Evolutionary conservation across 35 echinoderm and acorn worm species (phyloP), one percentile per base, ranked within the genome.

Genomic region (Patiria miniata): DNA sequence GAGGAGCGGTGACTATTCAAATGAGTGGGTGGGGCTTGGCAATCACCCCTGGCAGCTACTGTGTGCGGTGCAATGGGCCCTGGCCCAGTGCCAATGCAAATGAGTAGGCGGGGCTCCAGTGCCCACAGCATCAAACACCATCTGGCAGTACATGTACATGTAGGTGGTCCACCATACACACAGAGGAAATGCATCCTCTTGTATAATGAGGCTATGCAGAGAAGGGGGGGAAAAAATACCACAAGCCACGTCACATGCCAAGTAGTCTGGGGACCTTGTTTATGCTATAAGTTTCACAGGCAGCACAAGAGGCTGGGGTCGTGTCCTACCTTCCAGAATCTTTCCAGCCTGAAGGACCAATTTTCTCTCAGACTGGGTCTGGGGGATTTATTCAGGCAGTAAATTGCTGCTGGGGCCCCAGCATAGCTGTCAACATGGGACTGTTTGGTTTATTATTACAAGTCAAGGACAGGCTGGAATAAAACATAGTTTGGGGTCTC

Each of bases 371-470:
- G 65, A 73, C 65, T 23, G 34, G 65, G 65, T 73, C 65, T 73
- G 0, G 65, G 65, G 65, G 61, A 30, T 73, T 73, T 73, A 73
- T 10, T 73, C 65, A 36, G 65, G 65, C 65, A 36, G 65, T 73
- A 73, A 73, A 73, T 73, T 73, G 65, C 65, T 73, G n/a, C 42
- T 6, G n/a, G 29, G 65, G 26, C 65, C 65, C 65, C 26, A 14
- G 65, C 65, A 73, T 34, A 32, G 65, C 65, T 73, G 65, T 73
- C 65, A 30, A 73, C 65, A 30, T 26, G 65, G 65, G 65, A 73
- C 65, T 73, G 65, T 73, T 73, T 73, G 65, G 65, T 73, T 73
- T 73, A 73, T 73, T 73, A 34, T 73, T 73, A 73, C 34, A 73
- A 73, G 65, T 73, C 65, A 73, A 73, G 65, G 65, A 73, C 65